Base-by-base conservation (phyloP, 2,888 invertebrate genomes). In the Neocrepidodera transversa region DNA sequence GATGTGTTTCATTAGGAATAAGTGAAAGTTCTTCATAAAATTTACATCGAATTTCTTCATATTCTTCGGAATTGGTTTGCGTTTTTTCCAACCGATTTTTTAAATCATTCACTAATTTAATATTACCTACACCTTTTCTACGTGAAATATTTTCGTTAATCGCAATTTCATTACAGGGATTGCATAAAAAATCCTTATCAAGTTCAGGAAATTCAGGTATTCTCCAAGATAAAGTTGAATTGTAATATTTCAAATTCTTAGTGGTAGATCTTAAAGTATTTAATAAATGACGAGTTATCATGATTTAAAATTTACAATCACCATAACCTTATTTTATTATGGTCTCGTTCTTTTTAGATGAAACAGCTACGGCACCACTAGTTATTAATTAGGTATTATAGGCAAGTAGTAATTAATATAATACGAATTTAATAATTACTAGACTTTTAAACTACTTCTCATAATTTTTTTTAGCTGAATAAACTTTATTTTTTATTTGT, bases 1-100 rank as follows among this genome's bases (percentile, higher is more conserved):
- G 89, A 76, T 93, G 90, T 3, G 92, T 90, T 68, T 75, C 80
- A 77, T 95, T 95, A 0, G 94, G 93, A 64, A 94, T 83, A 76
- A 81, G 85, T 50, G 80, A 76, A n/a, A 90, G 78, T 78, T 90
- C 89, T 42, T 76, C 74, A 3, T 81, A 74, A 11, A 90, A 78
- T 57, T 82, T 71, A 14, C 80, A 69, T 53, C 66, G 63, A n/a
- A 74, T 40, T 11, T 51, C 20, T 18, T 67, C 62, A 61, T 72
- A 74, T 17, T 67, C 49, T 7, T 57, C 43, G 51, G 72, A 68
- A 17, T 72, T 57, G 60, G 43, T 10, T 32, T 71, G 43, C 8
- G 61, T 63, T 14, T 65, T 32, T n/a, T 75, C 73, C 52, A 81
- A 71, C 62, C 82, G 76, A 32, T 71, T 68, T 45, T 80, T 78